Percentiles rank a stretch among this genome's conserved stretches.
Conservation (phyloP, 2,797 vertebrate genomes). For the Melanotaenia nigrans region DNA sequence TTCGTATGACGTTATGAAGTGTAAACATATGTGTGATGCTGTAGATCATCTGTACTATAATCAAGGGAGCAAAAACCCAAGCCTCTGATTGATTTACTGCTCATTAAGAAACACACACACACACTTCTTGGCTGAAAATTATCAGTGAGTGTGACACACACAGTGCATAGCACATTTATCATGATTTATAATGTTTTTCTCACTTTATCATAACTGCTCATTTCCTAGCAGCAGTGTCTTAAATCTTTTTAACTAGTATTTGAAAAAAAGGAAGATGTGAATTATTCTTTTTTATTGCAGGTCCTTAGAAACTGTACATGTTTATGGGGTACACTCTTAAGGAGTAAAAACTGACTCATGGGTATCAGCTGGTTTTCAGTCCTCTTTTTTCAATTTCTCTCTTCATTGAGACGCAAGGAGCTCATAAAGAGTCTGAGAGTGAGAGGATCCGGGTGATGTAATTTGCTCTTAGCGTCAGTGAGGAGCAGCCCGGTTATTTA, state of each 20-base stretch:
- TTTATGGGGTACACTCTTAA: conserved; percentile 53
- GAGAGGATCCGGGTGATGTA: conserved; percentile 82
- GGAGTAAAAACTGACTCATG: conserved; percentile 48
- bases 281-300: conserved; percentile 43
- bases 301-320: conserved; percentile 43
- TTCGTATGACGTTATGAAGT: conserved; percentile 40
- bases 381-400: conserved; percentile 38
- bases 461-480: conserved; percentile 82
- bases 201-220: conserved; percentile 4
- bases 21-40: conserved; percentile 56
- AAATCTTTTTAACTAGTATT: conserved; percentile 21
- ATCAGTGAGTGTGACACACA: conserved; percentile 34
- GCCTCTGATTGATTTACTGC: conserved; percentile 62
- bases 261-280: conserved; percentile 14
- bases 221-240: conserved; percentile 21
- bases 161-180: conserved; percentile 18
- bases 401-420: conserved; percentile 70
- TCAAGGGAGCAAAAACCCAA: conserved; percentile 53
- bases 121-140: conserved; percentile 48
- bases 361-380: conserved; percentile 60
- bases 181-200: conserved; percentile 35
- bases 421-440: conserved; percentile 75
- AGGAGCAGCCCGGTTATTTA: conserved; percentile 79
- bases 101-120: conserved; percentile 55
- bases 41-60: conserved; percentile 56